Evolutionary conservation across 2,888 invertebrate genomes (phyloP), one percentile per base, ranked within the genome.

Genomic region (Acheta domesticus): DNA sequence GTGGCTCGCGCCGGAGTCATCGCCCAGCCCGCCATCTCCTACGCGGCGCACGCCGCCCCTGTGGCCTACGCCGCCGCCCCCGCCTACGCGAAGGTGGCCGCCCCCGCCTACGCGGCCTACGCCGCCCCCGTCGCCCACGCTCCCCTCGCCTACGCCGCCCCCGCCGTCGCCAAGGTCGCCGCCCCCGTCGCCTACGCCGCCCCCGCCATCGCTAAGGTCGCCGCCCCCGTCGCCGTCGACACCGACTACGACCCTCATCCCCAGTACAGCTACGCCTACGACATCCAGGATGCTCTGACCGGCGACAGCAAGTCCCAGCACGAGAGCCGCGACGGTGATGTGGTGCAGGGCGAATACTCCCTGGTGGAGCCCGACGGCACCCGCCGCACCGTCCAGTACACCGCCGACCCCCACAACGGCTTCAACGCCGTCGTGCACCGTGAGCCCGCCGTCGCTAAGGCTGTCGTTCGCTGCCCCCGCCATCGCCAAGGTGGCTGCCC

Each of bases 1-100:
- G 80, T 82, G 75, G 82, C 82, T 74, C 79, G 79, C 73, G 82
- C 80, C 73, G 82, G 82, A 48, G 75, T 79, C 78, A 74, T 82
- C 78, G 82, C 79, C 74, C 80, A 79, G 5, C 82, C 82, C 78
- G 79, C 78, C 49, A 78, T 79, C 21, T 79, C 81, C 79, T 74
- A 49, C 21, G 11, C 79, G 76, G 74, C 78, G 78, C 80, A 76
- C 74, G 81, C 79, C 74, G 80, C 80, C 49, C 78, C 75, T 77
- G 75, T 74, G 75, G 80, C 73, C 62, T 62, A 62, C 76, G 80
- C 80, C 50, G 82, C 82, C 78, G 77, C 79, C 11, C 75, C 75
- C 23, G 81, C 77, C 79, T 75, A 75, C 74, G 75, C 74, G 12
- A 50, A 75, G 78, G 79, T 78, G 23, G 81, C 82, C 49, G 80